Percentiles rank a stretch among this genome's conserved stretches.
Conservation (phyloP, 2,888 invertebrate species). For the Caenorhabditis sulstoni region DNA sequence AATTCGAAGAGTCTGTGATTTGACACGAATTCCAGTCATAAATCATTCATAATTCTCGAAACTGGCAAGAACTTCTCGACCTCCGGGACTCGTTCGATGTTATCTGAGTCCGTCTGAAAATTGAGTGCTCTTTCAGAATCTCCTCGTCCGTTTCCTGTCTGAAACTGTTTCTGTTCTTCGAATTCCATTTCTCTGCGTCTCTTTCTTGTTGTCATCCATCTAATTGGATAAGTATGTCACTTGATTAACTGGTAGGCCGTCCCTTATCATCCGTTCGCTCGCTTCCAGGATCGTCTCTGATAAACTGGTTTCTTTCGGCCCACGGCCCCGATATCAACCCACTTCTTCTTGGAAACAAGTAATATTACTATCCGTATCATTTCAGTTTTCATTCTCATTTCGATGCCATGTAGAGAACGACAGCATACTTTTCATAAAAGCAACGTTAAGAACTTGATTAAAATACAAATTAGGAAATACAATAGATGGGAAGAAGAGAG, state of each 20-base stretch:
- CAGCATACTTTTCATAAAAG: constrained; percentile 23
- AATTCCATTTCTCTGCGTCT: constrained; percentile 3
- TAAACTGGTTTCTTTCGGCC: constrained; percentile 46
- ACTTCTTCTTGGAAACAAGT: too few relatives aligned
- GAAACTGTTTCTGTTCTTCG: too few relatives aligned
- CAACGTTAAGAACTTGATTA: constrained; percentile 5
- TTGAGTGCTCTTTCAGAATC: too few relatives aligned
- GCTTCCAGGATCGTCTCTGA: constrained; percentile 31
- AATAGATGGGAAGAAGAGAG: constrained; percentile 3
- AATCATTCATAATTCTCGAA: too few relatives aligned
- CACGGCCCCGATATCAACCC: too few relatives aligned
- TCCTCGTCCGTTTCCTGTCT: too few relatives aligned
- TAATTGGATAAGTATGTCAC: constrained; percentile 63
- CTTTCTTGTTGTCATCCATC: constrained; percentile 24
- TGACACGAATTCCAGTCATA: too few relatives aligned
- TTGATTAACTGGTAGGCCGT: constrained; percentile 60
- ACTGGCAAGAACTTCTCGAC: too few relatives aligned
- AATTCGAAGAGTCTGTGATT: too few relatives aligned
- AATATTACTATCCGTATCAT: not conserved
- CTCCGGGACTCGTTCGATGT: too few relatives aligned
- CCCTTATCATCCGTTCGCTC: constrained; percentile 23
- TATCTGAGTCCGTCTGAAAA: too few relatives aligned
- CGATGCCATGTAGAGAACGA: not conserved
- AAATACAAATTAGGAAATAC: not conserved
- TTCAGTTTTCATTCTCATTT: not conserved